Evolutionary conservation across 1,140 invertebrate genomes (phyloP), one percentile per base, ranked within the genome.

Genomic region (Drosophila obscura): DNA sequence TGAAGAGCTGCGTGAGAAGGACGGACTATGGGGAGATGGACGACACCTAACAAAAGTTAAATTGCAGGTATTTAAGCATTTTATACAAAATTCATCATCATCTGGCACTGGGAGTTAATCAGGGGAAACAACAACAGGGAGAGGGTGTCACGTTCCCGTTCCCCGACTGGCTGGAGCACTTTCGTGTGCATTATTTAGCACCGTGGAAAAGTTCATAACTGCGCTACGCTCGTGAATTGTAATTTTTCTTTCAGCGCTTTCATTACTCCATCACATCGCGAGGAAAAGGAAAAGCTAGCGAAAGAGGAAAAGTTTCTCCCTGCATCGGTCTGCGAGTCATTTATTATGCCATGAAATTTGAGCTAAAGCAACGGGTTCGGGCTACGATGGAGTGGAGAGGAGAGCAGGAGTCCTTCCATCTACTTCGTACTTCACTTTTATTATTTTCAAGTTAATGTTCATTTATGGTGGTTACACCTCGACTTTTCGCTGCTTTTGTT

Each of bases 1-100:
- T 15, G 51, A 31, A 19, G 26, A 19, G 22, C 4, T 1, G 19
- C 24, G 43, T 19, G 15, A 16, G 15, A 26, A 48, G 13, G 6
- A 1, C 44, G 26, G 15, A 2, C 43, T 19, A 24, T n/a, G 44
- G 41, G 28, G 19, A 60, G 62, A 56, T 61, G 72, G 63, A 76
- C 73, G 73, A 60, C 50, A 59, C 63, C 39, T 60, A 73, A 60
- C 82, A 75, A 85, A 90, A 90, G 87, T 90, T 90, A 90, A 90
- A 90, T 90, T 90, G 85, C 87, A 77, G 81, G 87, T 90, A 90
- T 90, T 90, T 90, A 90, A 90, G 85, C 66, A 82, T 90, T 90
- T 90, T 90, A 90, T 87, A 82, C 80, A 82, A 87, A 87, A 87
- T 87, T 87, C 82, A 88, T 87, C 82, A 85, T 87, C 61, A 65